These are phyloP conservation scores for Puffinus mauretanicus DNA, from an alignment of 2,113 vertebrate species.

Conservation along the genomic window DNA sequence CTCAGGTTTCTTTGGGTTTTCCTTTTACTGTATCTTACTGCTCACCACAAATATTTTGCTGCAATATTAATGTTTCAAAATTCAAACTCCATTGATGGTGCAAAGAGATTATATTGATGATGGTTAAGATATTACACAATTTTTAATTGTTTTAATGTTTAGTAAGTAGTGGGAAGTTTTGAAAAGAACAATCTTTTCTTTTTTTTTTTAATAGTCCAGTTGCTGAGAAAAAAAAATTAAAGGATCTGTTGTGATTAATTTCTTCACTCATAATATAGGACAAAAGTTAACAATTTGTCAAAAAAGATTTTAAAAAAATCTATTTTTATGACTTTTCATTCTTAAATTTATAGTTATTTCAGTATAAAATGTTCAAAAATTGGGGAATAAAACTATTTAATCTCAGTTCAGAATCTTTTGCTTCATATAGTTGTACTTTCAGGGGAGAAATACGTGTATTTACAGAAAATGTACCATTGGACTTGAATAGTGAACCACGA, in stretches of 20 bases:
- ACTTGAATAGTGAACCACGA: accelerated
- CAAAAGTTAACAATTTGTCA: background rate
- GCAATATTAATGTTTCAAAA: background rate
- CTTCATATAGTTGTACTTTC: background rate
- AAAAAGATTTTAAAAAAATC: background rate
- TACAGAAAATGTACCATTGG: background rate
- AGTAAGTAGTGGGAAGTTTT: background rate
- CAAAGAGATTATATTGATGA: background rate
- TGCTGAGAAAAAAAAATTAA: background rate
- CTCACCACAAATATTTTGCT: background rate
- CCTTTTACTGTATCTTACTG: background rate
- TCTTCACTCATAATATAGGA: background rate
- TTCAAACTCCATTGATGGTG: background rate
- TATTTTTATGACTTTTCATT: background rate
- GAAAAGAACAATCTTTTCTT: background rate
- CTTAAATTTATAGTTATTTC: background rate
- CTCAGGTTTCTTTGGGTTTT: background rate
- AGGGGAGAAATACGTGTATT: background rate
- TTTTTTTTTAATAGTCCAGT: background rate
- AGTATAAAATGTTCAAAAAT: background rate
- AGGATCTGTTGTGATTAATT: background rate
- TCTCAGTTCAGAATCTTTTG: background rate
- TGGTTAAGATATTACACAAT: background rate
- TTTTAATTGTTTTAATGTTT: background rate
- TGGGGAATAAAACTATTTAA: background rate